Base-by-base conservation (phyloP, 2,888 invertebrate species). In the Empis livida region DNA sequence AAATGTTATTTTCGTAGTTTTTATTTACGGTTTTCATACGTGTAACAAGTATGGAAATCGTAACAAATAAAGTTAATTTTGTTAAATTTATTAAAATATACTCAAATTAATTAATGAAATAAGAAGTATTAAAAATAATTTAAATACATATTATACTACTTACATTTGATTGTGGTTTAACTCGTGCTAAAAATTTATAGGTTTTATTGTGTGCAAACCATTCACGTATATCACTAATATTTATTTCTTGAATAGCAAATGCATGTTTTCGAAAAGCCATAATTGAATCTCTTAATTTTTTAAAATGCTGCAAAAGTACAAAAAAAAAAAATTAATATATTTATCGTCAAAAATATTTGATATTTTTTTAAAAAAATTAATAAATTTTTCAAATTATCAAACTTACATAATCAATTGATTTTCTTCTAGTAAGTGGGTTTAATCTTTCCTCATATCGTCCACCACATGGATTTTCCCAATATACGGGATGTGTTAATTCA, bases 381-480 rank as follows among this genome's bases (percentile, higher is more conserved):
- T 35, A 35, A 35, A 5, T 35, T 35, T n/a, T n/a, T 5, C n/a
- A 35, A 35, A 35, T 35, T 35, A 13, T 13, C 3, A 10, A 13
- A 35, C 35, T 35, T 35, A 35, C 35, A 35, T 27, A 27, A 27
- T 27, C 20, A 5, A 20, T 20, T 20, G 32, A 10, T 32, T 41
- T 23, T 27, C 41, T 41, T 23, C 23, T 14, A 10, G n/a, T 14
- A 10, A n/a, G n/a, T 35, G 10, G 35, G n/a, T n/a, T 35, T 13
- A n/a, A 5, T 8, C n/a, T 2, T 35, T 20, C 27, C 4, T 23
- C 20, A 41, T 14, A 41, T 23, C 20, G 45, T 8, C 61, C 63
- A 10, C 57, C 58, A 46, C 67, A 67, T 16, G 67, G 61, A 59
- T 67, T 64, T 51, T 59, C 58, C 67, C 67, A 67, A 20, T 59